A percentile compares a stretch with the other conserved stretches of the same genome.
These are phyloP conservation scores for Philypnodon macrostomus DNA, from an alignment of 2,797 vertebrate species.

Conservation along the genomic window DNA sequence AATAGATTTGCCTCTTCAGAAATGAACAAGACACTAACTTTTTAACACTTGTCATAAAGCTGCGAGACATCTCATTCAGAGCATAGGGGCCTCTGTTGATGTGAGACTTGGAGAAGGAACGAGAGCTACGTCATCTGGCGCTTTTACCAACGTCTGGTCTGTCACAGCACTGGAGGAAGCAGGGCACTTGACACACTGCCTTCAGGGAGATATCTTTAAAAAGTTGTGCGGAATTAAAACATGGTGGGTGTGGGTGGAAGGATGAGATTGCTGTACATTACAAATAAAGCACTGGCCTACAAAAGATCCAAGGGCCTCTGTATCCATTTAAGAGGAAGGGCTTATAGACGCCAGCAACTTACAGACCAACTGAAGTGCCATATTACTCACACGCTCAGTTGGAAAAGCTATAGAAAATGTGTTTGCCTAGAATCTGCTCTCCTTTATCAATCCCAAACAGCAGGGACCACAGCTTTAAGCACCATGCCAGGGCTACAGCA, in stretches of 20 bases:
- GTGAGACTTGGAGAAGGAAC: conserved; percentile 65
- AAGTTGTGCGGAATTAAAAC: conserved; percentile 29
- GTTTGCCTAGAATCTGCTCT: conserved; percentile 69
- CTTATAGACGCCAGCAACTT: conserved; percentile 68
- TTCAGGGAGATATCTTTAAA: conserved; percentile 45
- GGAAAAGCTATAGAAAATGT: conserved; percentile 72
- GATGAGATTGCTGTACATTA: conserved; percentile 55
- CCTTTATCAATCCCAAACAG: conserved; percentile 76
- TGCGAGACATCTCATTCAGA: conserved; percentile 70
- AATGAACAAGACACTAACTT: conserved; percentile 67
- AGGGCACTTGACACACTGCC: conserved; percentile 53
- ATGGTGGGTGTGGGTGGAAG: conserved; percentile 34
- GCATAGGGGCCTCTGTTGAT: conserved; percentile 56
- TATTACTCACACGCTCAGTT: conserved; percentile 74
- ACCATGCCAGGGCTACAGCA: conserved; percentile 56
- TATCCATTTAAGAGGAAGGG: conserved; percentile 66
- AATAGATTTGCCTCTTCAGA: conserved; percentile 64
- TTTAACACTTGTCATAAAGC: conserved; percentile 72
- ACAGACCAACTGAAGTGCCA: conserved; percentile 58
- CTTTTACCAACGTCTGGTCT: conserved; percentile 41
- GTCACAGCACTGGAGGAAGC: conserved; percentile 55
- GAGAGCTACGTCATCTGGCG: conserved; percentile 48
- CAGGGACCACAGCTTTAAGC: conserved; percentile 66
- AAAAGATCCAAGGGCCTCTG: conserved; percentile 60
- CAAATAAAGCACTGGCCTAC: conserved; percentile 58